Evolutionary conservation across 2,888 invertebrate genomes (phyloP).

Genomic region (Hypsopygia costalis): DNA sequence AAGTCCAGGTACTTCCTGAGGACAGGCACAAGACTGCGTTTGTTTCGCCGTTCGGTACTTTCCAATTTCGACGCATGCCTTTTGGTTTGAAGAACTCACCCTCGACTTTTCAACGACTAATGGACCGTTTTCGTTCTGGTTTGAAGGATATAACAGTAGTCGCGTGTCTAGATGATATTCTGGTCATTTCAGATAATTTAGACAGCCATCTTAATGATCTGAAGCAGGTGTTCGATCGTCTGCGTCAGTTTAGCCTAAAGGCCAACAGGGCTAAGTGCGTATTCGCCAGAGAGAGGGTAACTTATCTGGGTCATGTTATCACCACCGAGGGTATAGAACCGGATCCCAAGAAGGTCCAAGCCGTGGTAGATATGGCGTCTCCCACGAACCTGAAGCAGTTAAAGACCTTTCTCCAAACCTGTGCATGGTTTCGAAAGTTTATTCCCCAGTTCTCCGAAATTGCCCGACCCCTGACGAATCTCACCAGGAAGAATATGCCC

Average conservation of each 20-base stretch:
- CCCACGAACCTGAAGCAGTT: not conserved
- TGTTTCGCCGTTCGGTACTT: not conserved
- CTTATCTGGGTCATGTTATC: slow-evolving; percentile 21
- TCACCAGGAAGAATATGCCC: not conserved
- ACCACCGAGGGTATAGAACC: slow-evolving; percentile 14
- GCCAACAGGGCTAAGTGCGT: not conserved
- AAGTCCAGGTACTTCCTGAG: not conserved
- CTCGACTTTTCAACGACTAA: not conserved
- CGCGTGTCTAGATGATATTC: not conserved
- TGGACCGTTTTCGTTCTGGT: not conserved
- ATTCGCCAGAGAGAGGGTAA: slow-evolving; percentile 1
- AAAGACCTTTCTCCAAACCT: not conserved
- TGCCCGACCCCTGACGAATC: not conserved
- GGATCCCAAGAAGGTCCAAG: slow-evolving; percentile 18
- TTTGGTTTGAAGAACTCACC: not conserved
- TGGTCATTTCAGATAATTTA: not conserved
- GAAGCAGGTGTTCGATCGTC: not conserved
- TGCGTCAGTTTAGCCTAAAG: not conserved
- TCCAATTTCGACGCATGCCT: not conserved
- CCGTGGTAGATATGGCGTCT: slow-evolving; percentile 9
- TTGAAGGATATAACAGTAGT: not conserved
- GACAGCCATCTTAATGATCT: not conserved
- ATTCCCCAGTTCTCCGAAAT: not conserved
- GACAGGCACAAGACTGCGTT: not conserved
- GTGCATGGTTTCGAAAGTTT: not conserved